Conservation (phyloP, 2,113 vertebrate species). For the Alces alces region DNA sequence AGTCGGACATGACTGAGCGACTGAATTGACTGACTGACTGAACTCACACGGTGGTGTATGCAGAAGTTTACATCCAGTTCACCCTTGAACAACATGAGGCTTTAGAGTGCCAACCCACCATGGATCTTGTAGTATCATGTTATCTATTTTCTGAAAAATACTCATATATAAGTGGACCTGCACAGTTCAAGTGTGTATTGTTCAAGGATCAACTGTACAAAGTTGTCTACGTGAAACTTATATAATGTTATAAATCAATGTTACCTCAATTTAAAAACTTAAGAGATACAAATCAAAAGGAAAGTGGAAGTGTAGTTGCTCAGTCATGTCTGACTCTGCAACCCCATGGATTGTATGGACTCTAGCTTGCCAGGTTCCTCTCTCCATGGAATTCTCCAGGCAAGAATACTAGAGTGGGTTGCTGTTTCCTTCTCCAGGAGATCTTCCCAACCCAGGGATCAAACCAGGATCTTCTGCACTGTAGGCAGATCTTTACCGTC, state of each 20-base stretch:
- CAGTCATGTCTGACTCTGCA: neutral
- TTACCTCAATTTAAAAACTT: neutral
- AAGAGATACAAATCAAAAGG: neutral
- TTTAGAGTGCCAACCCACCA: neutral
- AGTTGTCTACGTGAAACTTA: neutral
- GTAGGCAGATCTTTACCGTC: neutral
- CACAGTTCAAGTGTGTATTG: neutral
- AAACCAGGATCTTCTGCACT: neutral
- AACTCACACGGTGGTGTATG: neutral
- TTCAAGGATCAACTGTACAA: neutral
- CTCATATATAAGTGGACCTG: neutral
- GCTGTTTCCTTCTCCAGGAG: neutral
- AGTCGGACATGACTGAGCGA: rapidly evolving
- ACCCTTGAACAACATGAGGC: neutral
- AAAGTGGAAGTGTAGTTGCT: neutral
- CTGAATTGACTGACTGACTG: neutral
- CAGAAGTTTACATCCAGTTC: neutral
- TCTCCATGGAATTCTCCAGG: neutral
- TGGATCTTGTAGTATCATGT: neutral
- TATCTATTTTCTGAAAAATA: neutral
- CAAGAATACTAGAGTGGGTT: neutral
- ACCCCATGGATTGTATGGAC: neutral
- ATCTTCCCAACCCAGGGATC: neutral
- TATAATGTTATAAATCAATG: neutral
- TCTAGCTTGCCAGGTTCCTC: neutral